Conservation (phyloP, 2,113 vertebrate species). For the Pedetes capensis region DNA sequence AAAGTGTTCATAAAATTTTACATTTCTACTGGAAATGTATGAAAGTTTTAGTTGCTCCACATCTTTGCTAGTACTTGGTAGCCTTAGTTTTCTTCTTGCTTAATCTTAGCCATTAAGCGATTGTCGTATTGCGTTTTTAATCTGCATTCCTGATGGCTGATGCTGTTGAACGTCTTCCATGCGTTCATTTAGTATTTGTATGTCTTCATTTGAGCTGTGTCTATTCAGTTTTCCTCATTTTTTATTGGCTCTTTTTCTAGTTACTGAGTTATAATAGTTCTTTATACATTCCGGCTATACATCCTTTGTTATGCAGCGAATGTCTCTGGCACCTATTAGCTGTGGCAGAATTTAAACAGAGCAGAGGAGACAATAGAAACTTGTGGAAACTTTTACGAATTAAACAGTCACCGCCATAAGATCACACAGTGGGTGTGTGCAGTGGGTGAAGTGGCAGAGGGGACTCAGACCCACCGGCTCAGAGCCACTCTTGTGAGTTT, state of each 20-base stretch:
- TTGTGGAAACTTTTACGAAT: not conserved
- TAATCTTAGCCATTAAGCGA: not conserved
- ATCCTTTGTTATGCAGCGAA: not conserved
- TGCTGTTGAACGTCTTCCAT: not conserved
- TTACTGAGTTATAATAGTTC: not conserved
- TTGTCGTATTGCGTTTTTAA: not conserved
- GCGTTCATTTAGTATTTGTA: not conserved
- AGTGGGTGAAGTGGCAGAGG: not conserved
- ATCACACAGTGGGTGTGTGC: not conserved
- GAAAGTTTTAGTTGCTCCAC: not conserved
- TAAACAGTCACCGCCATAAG: not conserved
- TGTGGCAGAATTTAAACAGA: not conserved
- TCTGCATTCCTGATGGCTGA: not conserved
- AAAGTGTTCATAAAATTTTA: not conserved
- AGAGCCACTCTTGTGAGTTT: not conserved
- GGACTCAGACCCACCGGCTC: not conserved
- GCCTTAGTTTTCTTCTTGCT: not conserved
- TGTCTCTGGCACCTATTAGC: not conserved
- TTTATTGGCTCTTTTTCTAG: not conserved
- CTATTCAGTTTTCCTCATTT: not conserved
- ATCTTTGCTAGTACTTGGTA: not conserved
- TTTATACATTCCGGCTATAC: not conserved
- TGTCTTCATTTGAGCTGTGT: not conserved
- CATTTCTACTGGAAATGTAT: not conserved
- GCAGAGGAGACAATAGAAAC: not conserved